Conservation (phyloP, 1,140 invertebrate species). For the Anastrepha obliqua region DNA sequence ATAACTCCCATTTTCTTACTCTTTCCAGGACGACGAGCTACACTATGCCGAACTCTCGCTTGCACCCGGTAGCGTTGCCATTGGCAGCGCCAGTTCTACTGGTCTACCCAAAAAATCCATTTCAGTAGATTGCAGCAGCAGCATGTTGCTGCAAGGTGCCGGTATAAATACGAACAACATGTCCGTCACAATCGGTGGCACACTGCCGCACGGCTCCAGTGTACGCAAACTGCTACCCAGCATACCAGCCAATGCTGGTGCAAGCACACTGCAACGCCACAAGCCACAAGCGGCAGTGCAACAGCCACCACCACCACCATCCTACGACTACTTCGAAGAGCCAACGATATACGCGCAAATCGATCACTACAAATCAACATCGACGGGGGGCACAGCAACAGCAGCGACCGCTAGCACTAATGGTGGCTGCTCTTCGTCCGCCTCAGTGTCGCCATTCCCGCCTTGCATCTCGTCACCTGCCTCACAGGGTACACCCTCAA, state of each 20-base stretch:
- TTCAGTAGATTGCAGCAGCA: conserved; percentile 59
- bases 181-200: conserved; percentile 64
- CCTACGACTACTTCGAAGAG: conserved; percentile 74
- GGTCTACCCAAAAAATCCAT: conserved; percentile 57
- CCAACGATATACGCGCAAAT: conserved; percentile 83
- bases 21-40: conserved; percentile 78
- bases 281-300: conserved; percentile 66
- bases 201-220: conserved; percentile 69
- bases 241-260: conserved; percentile 67
- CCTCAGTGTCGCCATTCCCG: conserved; percentile 63
- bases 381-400: conserved; percentile 58
- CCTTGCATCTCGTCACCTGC: conserved; percentile 68
- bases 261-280: conserved; percentile 66
- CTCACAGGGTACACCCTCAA: conserved; percentile 70
- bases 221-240: conserved; percentile 70
- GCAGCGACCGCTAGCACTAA: conserved; percentile 71
- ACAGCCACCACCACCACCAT: conserved; percentile 65
- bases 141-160: conserved; percentile 62
- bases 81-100: neutral
- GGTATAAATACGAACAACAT: conserved; percentile 58
- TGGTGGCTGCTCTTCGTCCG: conserved; percentile 62
- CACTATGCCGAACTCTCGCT: conserved; percentile 83
- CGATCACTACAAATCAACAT: conserved; percentile 77
- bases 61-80: conserved; percentile 59
- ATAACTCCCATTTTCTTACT: neutral